Conservation (phyloP, 1,140 invertebrate genomes). For the Aphidius ervi region DNA sequence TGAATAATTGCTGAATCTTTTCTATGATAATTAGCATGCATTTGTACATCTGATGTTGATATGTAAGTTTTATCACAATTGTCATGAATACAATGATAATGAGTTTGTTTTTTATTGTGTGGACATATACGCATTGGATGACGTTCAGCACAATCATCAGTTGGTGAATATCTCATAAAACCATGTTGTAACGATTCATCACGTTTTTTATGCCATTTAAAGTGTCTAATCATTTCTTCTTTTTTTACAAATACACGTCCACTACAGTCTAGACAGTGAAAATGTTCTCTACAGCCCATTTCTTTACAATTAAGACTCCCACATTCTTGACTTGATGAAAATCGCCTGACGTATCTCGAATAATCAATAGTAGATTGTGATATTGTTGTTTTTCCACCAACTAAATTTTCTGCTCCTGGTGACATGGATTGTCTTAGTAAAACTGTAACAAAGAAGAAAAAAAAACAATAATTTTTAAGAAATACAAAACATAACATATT, state of each 20-base stretch:
- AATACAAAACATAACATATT: too few relatives aligned
- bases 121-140: constrained; percentile 69
- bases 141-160: constrained; percentile 83
- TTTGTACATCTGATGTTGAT: constrained; percentile 97
- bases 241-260: constrained; percentile 92
- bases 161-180: constrained; percentile 90
- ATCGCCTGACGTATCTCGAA: constrained; percentile 68
- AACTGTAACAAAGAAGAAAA: constrained; percentile 39
- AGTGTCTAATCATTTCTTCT: constrained; percentile 98
- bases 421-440: constrained; percentile 51
- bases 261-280: constrained; percentile 91
- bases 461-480: not conserved
- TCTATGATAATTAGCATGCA: constrained; percentile 98
- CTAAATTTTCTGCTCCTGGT: constrained; percentile 44
- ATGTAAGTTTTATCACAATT: constrained; percentile 97
- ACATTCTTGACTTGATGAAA: constrained; percentile 64
- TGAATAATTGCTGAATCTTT: constrained; percentile 97
- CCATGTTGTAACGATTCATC: constrained; percentile 95
- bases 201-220: constrained; percentile 98
- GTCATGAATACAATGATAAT: constrained; percentile 96
- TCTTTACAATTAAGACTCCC: constrained; percentile 66
- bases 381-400: constrained; percentile 38
- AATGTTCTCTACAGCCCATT: constrained; percentile 75
- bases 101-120: constrained; percentile 95
- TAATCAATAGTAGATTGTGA: constrained; percentile 60